Evolutionary conservation across 1,140 invertebrate species (phyloP).

Genomic region (Saccostrea echinata): DNA sequence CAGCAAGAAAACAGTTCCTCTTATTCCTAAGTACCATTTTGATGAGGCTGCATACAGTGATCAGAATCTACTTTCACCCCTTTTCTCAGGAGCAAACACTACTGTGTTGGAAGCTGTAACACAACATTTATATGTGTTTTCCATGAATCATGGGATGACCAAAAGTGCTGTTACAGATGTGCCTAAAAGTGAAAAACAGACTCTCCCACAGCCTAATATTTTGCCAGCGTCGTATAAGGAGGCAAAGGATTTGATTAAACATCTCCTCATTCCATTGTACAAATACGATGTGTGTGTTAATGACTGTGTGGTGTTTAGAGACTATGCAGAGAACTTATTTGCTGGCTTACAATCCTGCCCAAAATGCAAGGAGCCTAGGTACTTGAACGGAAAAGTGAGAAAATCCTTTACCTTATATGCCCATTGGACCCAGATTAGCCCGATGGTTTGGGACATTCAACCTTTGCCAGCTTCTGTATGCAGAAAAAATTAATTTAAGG

Average conservation of each 20-base stretch:
- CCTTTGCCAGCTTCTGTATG: constrained; percentile 17
- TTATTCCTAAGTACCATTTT: not conserved
- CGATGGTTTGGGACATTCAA: constrained; percentile 22
- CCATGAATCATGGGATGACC: not conserved
- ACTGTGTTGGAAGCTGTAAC: constrained; percentile 5
- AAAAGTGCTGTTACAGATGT: constrained; percentile 3
- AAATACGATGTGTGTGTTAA: constrained; percentile 21
- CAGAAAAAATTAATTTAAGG: not conserved
- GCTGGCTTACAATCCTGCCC: not conserved
- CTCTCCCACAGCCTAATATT: not conserved
- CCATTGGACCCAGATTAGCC: not conserved
- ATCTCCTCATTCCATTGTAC: not conserved
- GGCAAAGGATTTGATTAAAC: constrained; percentile 9
- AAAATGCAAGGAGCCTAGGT: not conserved
- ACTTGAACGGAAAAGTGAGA: not conserved
- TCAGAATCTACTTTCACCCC: not conserved
- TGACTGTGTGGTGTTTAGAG: constrained; percentile 26
- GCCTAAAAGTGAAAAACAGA: not conserved
- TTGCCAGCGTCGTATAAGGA: constrained; percentile 17
- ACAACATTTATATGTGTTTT: constrained; percentile 32
- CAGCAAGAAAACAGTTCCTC: not conserved
- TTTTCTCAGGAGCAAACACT: not conserved
- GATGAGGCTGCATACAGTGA: not conserved
- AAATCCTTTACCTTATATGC: constrained; percentile 21
- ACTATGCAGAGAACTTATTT: constrained; percentile 16